A percentile compares a stretch with the other conserved stretches of the same genome.
These are phyloP conservation scores for Thysanoteuthis rhombus DNA, from an alignment of 2,888 invertebrate species.

Conservation along the genomic window DNA sequence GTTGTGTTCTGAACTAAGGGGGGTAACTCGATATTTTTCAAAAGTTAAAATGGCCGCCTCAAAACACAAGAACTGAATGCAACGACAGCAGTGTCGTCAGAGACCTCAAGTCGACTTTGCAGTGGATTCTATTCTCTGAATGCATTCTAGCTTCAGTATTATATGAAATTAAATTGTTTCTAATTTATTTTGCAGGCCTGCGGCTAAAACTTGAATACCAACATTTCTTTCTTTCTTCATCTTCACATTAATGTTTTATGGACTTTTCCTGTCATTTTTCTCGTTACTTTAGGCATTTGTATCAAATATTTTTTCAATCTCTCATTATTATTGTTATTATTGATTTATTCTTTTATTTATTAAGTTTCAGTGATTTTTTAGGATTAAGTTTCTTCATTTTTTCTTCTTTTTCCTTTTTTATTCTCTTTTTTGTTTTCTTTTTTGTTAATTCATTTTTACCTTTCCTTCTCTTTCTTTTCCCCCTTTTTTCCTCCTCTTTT, in stretches of 20 bases:
- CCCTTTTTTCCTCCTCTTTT: no score
- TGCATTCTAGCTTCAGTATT: not conserved
- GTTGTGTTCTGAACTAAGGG: not conserved
- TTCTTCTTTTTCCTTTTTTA: no score
- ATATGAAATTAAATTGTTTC: not conserved
- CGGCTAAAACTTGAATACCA: not conserved
- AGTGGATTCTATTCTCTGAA: not conserved
- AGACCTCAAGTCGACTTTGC: not conserved
- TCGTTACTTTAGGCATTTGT: not conserved
- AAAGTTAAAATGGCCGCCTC: not conserved
- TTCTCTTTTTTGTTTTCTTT: no score
- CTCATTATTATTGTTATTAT: not conserved
- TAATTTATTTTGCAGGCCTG: not conserved
- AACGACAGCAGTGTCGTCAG: not conserved
- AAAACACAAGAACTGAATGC: not conserved
- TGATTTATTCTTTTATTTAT: no score
- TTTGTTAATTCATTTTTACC: no score
- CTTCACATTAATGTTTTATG: not conserved
- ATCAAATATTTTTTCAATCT: not conserved
- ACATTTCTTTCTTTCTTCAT: not conserved
- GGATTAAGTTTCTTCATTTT: no score
- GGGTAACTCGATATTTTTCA: not conserved
- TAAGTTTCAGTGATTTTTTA: no score
- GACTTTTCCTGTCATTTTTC: not conserved
- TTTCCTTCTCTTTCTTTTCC: no score